Evolutionary conservation across 2,888 invertebrate genomes (phyloP), one percentile per base, ranked within the genome.

Genomic region (Dicyrtomina minuta): DNA sequence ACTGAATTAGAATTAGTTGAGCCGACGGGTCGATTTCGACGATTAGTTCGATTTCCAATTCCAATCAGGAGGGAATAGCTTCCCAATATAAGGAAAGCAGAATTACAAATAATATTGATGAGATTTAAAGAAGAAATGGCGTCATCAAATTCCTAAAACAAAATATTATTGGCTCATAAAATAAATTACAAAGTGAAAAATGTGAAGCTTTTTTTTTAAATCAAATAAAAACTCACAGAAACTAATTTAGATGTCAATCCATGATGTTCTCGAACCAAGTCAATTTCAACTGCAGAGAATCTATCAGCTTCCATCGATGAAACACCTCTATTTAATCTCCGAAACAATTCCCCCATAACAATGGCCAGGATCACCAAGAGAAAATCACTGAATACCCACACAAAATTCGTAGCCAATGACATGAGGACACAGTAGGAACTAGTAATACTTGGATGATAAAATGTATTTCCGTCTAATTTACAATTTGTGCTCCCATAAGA

Each of bases 201-300:
- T n/a, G n/a, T n/a, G n/a, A n/a, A n/a, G n/a, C n/a, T n/a, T n/a
- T n/a, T n/a, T n/a, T n/a, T n/a, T n/a, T n/a, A n/a, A n/a, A n/a
- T n/a, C n/a, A n/a, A n/a, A n/a, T n/a, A n/a, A n/a, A n/a, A n/a
- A n/a, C 64, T 65, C 64, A 77, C 75, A 65, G 70, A 61, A 12
- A 75, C 74, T 12, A 75, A 46, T 58, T 73, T 75, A 10, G 74
- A 72, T 33, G 70, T 64, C 1, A 75, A 55, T 15, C 75, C 77
- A 68, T 76, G 75, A 70, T 76, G 77, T 51, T 77, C 77, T 56
- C 77, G 27, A 3, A 77, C 71, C n/a, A 77, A 58, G 46, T 77
- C 77, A 51, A 77, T 77, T 66, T 77, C 77, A 46, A 71, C 60
- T 0, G 74, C 66, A 8, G 74, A 70, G 13, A 75, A 66, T 51